Conservation (phyloP, 2,888 invertebrate species). For the Cyclophora punctaria region DNA sequence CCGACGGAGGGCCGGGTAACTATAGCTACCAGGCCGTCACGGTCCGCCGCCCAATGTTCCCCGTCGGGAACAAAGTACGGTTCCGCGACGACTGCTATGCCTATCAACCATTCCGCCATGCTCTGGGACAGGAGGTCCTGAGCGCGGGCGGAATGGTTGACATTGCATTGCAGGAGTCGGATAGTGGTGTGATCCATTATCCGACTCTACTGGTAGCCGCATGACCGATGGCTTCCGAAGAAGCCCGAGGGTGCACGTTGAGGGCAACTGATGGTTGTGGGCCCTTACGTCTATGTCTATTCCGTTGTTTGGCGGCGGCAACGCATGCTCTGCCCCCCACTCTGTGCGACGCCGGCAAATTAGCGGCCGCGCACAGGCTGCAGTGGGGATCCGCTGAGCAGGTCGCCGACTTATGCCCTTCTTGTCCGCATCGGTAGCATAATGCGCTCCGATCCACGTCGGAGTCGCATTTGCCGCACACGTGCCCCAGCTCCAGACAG, state of each 20-base stretch:
- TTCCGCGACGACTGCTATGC: not conserved
- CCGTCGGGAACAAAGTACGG: not conserved
- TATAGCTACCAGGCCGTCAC: not conserved
- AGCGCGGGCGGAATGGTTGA: conserved; percentile 6
- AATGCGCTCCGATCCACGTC: not conserved
- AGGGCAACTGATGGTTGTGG: not conserved
- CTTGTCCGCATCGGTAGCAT: not conserved
- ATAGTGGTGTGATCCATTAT: not conserved
- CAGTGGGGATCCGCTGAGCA: not conserved
- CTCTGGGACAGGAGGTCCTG: conserved; percentile 5
- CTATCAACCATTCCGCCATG: conserved; percentile 4
- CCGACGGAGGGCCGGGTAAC: too few relatives aligned
- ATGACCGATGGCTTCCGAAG: not conserved
- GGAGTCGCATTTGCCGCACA: conserved; percentile 3
- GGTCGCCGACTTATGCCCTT: not conserved
- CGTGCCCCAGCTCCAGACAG: conserved; percentile 13
- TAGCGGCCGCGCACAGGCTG: not conserved
- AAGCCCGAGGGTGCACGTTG: not conserved
- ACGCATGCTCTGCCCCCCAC: not conserved
- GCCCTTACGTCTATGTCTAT: too few relatives aligned
- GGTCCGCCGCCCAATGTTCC: not conserved
- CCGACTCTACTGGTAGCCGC: not conserved
- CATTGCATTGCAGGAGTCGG: conserved; percentile 4
- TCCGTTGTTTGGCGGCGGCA: not conserved
- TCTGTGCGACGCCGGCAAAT: not conserved